Conservation (phyloP, 1,140 invertebrate species). For the Choristoneura fumiferana region DNA sequence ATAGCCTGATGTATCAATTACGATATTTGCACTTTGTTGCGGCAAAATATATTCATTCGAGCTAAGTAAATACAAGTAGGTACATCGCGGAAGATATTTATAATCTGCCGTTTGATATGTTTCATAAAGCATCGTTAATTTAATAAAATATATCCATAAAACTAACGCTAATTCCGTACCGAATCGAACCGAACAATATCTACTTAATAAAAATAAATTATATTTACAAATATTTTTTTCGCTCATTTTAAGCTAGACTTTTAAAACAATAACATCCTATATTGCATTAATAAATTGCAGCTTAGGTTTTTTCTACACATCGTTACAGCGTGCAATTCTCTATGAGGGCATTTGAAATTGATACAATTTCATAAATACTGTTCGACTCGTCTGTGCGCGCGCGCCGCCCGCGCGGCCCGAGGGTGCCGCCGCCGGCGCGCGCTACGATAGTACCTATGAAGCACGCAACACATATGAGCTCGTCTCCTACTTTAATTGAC, state of each 20-base stretch:
- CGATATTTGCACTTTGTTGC: neutral
- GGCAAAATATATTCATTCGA: neutral
- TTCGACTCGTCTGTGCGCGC: neutral
- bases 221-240: slow-evolving; percentile 13
- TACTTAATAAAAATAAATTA: neutral
- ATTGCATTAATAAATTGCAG: slow-evolving; percentile 13
- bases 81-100: too few species aligned
- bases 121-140: neutral
- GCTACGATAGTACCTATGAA: slow-evolving; percentile 24
- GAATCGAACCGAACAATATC: neutral
- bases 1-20: slow-evolving; percentile 6
- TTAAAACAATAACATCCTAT: slow-evolving; percentile 6
- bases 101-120: too few species aligned
- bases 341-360: slow-evolving; percentile 14
- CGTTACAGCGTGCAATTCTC: neutral
- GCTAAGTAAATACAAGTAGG: neutral
- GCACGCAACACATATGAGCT: slow-evolving; percentile 38
- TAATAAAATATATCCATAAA: slow-evolving; percentile 1
- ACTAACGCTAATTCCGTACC: neutral
- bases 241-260: neutral
- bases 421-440: neutral
- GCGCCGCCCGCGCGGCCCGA: neutral
- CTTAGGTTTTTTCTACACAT: neutral
- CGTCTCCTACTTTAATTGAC: slow-evolving; percentile 68
- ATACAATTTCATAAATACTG: slow-evolving; percentile 18